Base-by-base conservation (phyloP, 2,797 vertebrate genomes). In the Argyrosomus regius region DNA sequence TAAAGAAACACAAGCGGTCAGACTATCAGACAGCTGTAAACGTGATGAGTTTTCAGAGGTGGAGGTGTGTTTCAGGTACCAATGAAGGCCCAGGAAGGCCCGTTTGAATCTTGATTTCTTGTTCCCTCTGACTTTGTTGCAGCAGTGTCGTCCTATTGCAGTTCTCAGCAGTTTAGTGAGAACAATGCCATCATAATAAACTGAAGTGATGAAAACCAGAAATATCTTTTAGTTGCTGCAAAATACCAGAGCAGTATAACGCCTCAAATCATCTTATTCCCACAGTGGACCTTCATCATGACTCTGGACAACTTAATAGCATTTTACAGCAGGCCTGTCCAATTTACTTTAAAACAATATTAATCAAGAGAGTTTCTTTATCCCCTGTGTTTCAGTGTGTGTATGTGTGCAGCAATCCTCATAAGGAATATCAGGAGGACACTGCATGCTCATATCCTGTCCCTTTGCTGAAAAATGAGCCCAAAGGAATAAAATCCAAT, bases 361-460 rank as follows among this genome's bases (percentile, higher is more conserved):
- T 50, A 50, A 20, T 60, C 31, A 12, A 20, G 12, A 45, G 46
- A 39, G 10, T 49, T 14, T 39, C 13, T 52, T 13, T 7, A 1
- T 26, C 17, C 11, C 24, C 3, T 61, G 28, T 49, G 39, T 70
- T n/a, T 39, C 14, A 12, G 13, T 53, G 20, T 13, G 43, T 66
- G 20, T 20, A 39, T 62, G 59, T n/a, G 9, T 45, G 26, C 28
- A 45, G 22, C 57, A 56, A 4, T 73, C 43, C 46, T 80, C 45
- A 72, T 56, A 60, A 75, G 56, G 49, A 59, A 61, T 49, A 75
- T 67, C 56, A 54, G 76, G 64, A 77, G 68, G 75, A 80, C 26
- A 14, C 56, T 56, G 26, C 57, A 43, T 78, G 65, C 83, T 92
- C 86, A 92, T 90, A 84, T 93, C 90, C 88, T 81, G 85, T 80